Evolutionary conservation across 2,888 invertebrate genomes (phyloP), one percentile per base, ranked within the genome.

Genomic region (Drosophila neonasuta): DNA sequence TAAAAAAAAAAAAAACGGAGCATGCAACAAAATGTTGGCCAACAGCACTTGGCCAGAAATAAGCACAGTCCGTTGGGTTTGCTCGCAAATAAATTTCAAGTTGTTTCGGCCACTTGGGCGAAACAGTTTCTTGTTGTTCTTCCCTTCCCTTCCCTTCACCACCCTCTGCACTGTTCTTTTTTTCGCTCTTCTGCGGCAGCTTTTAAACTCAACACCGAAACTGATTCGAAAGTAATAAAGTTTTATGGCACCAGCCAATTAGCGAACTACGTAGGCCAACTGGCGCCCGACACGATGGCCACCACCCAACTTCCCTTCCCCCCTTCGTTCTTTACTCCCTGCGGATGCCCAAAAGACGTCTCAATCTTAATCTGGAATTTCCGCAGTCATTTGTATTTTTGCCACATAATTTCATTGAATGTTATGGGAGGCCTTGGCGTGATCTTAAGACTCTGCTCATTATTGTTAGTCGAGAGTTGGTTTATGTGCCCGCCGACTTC

Each of bases 141-240:
- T 1, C 24, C 24, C 24, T 24, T 24, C 6, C 6, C 24, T 1
- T 24, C 24, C 24, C 24, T 24, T 24, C 24, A 1, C 6, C 6
- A 24, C 17, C 15, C 41, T 48, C 17, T 15, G 30, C 29, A 6
- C 6, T 24, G 24, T 36, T 11, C 36, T 36, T 36, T 58, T 24
- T 2, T 30, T 32, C 7, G 24, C 10, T 44, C 42, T 42, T 52
- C 50, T 49, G 20, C 29, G 8, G 39, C 39, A 41, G 42, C 55
- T 60, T 64, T 69, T 44, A 7, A 54, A 60, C 64, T 62, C 30
- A 34, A 29, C 15, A 46, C 39, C 48, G 45, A 68, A 77, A 77
- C 79, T 70, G 78, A 85, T 82, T 77, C 55, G 74, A 85, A 80
- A 80, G 84, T 71, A 78, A 73, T 75, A 83, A 86, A 83, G 76